A percentile compares a stretch with the other conserved stretches of the same genome.
Evolutionary conservation across 2,888 invertebrate genomes (phyloP).

Genomic region (Leptinotarsa tumamoca): DNA sequence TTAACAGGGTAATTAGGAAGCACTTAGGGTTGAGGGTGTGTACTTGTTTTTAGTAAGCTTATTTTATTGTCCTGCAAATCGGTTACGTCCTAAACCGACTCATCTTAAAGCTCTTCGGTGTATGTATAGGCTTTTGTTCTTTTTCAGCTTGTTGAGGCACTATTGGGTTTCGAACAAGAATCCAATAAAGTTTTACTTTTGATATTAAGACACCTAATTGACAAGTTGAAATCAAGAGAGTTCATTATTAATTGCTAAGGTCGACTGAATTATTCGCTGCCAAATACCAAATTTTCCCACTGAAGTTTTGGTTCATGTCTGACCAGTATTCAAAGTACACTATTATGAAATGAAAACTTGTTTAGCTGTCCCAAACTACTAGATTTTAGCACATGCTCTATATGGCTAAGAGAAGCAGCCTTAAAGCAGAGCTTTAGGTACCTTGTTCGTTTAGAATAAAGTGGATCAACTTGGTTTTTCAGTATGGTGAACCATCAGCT

Average conservation of each 20-base stretch:
- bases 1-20: slow-evolving; percentile 25
- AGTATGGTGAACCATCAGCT: too few relatives aligned
- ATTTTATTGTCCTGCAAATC: neutral
- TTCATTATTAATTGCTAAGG: neutral
- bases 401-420: too few relatives aligned
- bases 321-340: too few relatives aligned
- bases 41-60: neutral
- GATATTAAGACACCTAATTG: neutral
- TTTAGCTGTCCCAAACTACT: too few relatives aligned
- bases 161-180: neutral
- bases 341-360: too few relatives aligned
- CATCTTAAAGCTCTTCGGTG: neutral
- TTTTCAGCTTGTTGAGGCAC: neutral
- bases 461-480: too few relatives aligned
- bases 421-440: too few relatives aligned
- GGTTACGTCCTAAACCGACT: neutral
- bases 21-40: neutral
- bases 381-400: too few relatives aligned
- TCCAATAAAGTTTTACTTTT: neutral
- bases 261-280: neutral
- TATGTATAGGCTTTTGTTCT: neutral
- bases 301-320: too few relatives aligned
- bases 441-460: too few relatives aligned
- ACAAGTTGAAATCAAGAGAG: neutral
- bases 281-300: too few relatives aligned